A percentile compares a stretch with the other conserved stretches of the same genome.
These are phyloP conservation scores for Drosophila sechellia DNA, from an alignment of 1,140 invertebrate genomes.

Conservation along the genomic window DNA sequence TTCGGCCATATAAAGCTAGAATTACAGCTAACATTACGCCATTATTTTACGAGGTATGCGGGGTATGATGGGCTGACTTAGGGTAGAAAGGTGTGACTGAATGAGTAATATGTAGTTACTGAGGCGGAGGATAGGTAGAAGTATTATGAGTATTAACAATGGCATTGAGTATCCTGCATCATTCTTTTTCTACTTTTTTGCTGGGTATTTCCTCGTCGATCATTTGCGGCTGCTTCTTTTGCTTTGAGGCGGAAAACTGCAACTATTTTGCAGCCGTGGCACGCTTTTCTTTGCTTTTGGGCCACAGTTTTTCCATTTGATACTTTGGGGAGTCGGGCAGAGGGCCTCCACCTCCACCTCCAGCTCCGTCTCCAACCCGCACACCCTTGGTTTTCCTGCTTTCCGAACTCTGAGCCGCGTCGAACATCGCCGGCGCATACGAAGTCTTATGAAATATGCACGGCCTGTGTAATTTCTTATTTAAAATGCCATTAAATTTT, in stretches of 20 bases:
- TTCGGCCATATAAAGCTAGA: slow-evolving; percentile 61
- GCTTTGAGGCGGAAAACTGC: slow-evolving; percentile 62
- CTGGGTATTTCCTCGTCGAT: slow-evolving; percentile 8
- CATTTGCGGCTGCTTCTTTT: neutral
- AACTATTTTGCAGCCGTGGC: slow-evolving; percentile 73
- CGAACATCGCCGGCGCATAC: slow-evolving; percentile 68
- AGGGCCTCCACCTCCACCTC: neutral
- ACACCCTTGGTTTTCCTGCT: neutral
- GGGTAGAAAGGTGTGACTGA: neutral
- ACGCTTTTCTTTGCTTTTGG: slow-evolving; percentile 75
- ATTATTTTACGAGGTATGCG: slow-evolving; percentile 34
- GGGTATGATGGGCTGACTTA: slow-evolving; percentile 12
- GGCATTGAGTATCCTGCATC: too few relatives aligned
- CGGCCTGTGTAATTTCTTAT: slow-evolving; percentile 84
- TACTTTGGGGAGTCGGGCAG: slow-evolving; percentile 71
- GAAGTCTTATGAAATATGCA: slow-evolving; percentile 84
- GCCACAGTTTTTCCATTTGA: slow-evolving; percentile 75
- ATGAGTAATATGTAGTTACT: neutral
- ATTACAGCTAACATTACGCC: slow-evolving; percentile 79
- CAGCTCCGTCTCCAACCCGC: too few relatives aligned
- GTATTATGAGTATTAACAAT: too few relatives aligned
- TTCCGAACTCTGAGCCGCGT: slow-evolving; percentile 70
- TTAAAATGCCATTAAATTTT: slow-evolving; percentile 85
- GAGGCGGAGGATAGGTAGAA: too few relatives aligned
- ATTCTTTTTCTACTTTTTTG: too few relatives aligned